Percentiles rank a stretch among this genome's conserved stretches.
Conservation (phyloP, 1,140 invertebrate species). For the Drosophila arizonae region DNA sequence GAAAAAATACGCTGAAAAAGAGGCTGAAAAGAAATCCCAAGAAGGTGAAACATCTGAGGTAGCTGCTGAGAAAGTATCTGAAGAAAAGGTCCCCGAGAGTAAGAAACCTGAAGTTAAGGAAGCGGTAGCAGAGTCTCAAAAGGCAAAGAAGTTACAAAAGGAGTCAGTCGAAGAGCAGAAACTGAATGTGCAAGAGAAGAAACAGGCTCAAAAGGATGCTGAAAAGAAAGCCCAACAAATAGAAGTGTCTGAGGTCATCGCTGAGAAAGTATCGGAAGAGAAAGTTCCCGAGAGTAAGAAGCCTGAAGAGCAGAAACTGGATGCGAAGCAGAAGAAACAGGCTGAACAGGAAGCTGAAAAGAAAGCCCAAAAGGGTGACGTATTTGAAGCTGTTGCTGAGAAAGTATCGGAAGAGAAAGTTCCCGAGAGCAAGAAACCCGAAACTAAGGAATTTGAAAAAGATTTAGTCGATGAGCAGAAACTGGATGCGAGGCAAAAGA, state of each 20-base stretch:
- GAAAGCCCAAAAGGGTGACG: constrained; percentile 34
- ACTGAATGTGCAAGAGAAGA: constrained; percentile 4
- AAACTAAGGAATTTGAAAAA: constrained; percentile 16
- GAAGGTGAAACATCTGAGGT: constrained; percentile 43
- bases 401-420: constrained; percentile 26
- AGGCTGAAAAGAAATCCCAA: constrained; percentile 11
- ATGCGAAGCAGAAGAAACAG: constrained; percentile 34
- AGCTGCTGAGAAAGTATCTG: constrained; percentile 41
- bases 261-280: constrained; percentile 47
- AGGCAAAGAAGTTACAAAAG: constrained; percentile 38
- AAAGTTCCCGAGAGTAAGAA: constrained; percentile 1
- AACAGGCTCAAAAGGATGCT: constrained; percentile 18
- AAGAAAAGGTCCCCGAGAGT: constrained; percentile 14
- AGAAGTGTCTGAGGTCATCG: constrained; percentile 39
- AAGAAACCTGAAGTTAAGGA: constrained; percentile 19
- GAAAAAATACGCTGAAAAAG: background rate
- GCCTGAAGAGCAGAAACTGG: constrained; percentile 8
- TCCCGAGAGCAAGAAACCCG: constrained; percentile 14
- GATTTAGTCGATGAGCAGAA: constrained; percentile 31
- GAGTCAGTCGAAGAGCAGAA: constrained; percentile 27
- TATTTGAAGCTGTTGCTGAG: constrained; percentile 23
- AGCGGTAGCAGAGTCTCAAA: constrained; percentile 33
- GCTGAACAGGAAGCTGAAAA: constrained; percentile 11
- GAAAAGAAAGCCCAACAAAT: constrained; percentile 23
- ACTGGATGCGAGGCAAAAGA: constrained; percentile 12